These are phyloP conservation scores for Micrasema longulum DNA, from an alignment of 1,140 invertebrate species.

Conservation along the genomic window DNA sequence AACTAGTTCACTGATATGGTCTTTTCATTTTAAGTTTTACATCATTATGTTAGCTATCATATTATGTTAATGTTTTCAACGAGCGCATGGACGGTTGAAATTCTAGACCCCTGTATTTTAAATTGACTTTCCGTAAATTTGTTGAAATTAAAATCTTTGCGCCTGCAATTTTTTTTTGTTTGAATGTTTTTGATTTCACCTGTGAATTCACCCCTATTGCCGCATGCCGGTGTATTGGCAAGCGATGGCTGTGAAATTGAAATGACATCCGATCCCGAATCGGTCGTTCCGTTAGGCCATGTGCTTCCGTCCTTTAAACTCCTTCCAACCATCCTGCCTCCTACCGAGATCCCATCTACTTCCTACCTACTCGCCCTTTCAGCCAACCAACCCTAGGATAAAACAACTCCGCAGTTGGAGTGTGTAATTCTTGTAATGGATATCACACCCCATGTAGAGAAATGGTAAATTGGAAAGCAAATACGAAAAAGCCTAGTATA, in stretches of 20 bases:
- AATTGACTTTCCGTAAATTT: too few species aligned
- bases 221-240: neutral
- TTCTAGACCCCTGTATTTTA: too few species aligned
- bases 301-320: neutral
- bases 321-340: neutral
- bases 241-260: constrained; percentile 40
- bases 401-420: neutral
- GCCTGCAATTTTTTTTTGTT: too few species aligned
- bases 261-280: constrained; percentile 31
- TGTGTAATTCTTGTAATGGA: constrained; percentile 21
- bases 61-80: too few species aligned
- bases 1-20: too few species aligned
- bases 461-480: neutral
- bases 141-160: too few species aligned
- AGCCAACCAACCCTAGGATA: neutral
- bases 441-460: neutral
- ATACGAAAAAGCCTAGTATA: too few species aligned
- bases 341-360: neutral
- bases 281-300: constrained; percentile 1
- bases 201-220: too few species aligned
- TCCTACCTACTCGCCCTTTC: neutral
- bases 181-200: too few species aligned
- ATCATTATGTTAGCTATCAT: too few species aligned
- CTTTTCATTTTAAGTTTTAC: too few species aligned
- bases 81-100: too few species aligned